Conservation (phyloP, 2,113 vertebrate species). For the Thymallus thymallus region DNA sequence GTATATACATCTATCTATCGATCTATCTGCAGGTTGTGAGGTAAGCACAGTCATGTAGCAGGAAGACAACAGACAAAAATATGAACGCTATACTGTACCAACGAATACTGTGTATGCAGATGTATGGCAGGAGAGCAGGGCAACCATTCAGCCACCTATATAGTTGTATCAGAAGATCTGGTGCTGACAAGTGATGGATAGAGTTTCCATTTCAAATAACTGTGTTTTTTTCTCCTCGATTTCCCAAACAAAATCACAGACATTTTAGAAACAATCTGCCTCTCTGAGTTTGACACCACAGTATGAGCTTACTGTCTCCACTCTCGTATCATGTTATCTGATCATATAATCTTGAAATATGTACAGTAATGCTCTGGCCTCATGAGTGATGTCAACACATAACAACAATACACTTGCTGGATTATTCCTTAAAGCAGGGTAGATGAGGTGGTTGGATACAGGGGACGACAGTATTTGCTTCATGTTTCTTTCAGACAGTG, state of each 20-base stretch:
- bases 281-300: neutral
- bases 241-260: neutral
- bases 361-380: conserved; percentile 1
- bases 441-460: conserved; percentile 16
- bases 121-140: no score
- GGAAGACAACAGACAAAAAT: neutral
- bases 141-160: neutral
- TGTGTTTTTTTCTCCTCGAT: neutral
- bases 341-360: conserved; percentile 2
- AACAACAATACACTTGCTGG: neutral
- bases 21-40: no score
- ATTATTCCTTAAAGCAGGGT: conserved; percentile 3
- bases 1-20: no score
- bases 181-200: neutral
- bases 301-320: neutral
- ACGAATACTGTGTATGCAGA: neutral
- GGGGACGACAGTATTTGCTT: neutral
- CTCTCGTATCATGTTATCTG: neutral
- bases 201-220: neutral
- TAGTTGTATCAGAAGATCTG: neutral
- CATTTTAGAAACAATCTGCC: neutral
- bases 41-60: neutral
- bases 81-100: neutral
- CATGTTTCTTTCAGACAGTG: neutral
- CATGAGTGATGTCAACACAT: neutral